Percentiles rank a stretch among this genome's conserved stretches.
Evolutionary conservation across 2,888 invertebrate species (phyloP).

Genomic region (Lasioglossum lativentre): DNA sequence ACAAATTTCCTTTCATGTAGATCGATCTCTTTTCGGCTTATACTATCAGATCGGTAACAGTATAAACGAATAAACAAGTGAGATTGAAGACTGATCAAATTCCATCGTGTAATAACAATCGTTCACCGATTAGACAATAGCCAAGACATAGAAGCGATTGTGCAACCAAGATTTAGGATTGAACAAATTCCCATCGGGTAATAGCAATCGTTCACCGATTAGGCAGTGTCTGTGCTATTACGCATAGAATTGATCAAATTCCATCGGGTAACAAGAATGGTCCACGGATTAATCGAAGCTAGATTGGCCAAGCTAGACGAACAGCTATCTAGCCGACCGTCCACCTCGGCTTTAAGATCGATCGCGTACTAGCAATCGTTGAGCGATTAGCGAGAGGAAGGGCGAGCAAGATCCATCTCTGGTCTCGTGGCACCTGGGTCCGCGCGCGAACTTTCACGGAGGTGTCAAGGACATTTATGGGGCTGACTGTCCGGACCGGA

Average conservation of each 20-base stretch:
- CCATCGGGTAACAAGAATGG: too few species aligned
- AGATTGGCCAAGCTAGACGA: not conserved
- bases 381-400: not conserved
- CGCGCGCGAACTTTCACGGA: constrained; percentile 57
- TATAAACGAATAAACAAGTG: not conserved
- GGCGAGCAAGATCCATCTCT: not conserved
- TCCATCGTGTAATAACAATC: not conserved
- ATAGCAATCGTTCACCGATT: too few species aligned
- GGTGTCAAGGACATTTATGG: constrained; percentile 72
- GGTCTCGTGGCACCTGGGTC: constrained; percentile 38
- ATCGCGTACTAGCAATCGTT: not conserved
- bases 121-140: not conserved
- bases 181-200: too few species aligned
- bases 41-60: not conserved
- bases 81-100: not conserved
- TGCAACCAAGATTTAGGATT: not conserved
- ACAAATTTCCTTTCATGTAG: too few species aligned
- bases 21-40: too few species aligned
- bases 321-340: not conserved
- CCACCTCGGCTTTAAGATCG: not conserved
- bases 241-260: not conserved
- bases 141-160: not conserved
- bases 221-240: too few species aligned
- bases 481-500: constrained; percentile 70
- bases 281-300: not conserved